Evolutionary conservation across 2,888 invertebrate species (phyloP).

Genomic region (Oxytorus armatus): DNA sequence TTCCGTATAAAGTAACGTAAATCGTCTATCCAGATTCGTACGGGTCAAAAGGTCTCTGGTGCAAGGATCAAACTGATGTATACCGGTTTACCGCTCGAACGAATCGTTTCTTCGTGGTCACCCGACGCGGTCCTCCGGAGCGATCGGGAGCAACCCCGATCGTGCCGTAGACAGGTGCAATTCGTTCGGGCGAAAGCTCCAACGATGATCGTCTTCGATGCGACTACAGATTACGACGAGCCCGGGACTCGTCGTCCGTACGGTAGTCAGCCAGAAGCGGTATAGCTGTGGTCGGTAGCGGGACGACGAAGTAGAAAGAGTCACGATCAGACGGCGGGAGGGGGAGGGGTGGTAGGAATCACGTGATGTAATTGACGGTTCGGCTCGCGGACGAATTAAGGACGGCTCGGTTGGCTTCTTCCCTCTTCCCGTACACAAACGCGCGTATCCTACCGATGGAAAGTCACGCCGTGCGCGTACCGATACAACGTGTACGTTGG

Average conservation of each 20-base stretch:
- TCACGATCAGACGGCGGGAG: too few species aligned
- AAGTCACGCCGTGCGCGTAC: not conserved
- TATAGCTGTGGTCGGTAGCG: conserved; percentile 18
- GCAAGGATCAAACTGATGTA: too few species aligned
- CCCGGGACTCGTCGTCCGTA: not conserved
- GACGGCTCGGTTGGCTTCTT: conserved; percentile 23
- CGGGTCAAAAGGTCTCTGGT: not conserved
- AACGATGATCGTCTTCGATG: conserved; percentile 22
- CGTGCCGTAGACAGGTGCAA: not conserved
- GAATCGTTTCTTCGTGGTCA: too few species aligned
- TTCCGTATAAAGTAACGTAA: too few species aligned
- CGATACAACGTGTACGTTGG: not conserved
- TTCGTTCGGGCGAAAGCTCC: not conserved
- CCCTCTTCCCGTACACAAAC: conserved; percentile 4
- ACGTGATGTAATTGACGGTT: conserved; percentile 65
- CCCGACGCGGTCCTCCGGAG: too few species aligned
- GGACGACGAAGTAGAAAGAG: conserved; percentile 5
- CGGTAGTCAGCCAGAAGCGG: too few species aligned
- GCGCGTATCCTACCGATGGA: conserved; percentile 11
- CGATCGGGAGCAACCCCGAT: too few species aligned
- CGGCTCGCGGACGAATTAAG: conserved; percentile 61
- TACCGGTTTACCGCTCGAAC: too few species aligned
- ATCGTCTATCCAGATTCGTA: not conserved
- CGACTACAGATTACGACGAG: conserved; percentile 49
- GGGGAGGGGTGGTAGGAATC: conserved; percentile 37